Evolutionary conservation across 2,113 vertebrate species (phyloP), one percentile per base, ranked within the genome.

Genomic region (Sciurus niger): DNA sequence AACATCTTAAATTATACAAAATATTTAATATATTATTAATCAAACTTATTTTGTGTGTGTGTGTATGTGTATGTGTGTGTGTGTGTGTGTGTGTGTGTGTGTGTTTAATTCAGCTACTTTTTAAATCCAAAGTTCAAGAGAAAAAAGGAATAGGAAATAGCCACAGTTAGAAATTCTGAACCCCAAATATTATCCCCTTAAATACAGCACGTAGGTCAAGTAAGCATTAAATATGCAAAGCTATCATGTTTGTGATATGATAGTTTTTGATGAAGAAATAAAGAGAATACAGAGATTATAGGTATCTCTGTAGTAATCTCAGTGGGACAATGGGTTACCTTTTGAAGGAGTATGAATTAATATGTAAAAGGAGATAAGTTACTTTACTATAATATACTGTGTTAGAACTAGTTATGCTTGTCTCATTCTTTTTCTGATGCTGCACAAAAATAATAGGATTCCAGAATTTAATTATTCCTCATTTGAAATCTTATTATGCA

Each of bases 401-500:
- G 8, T 83, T 68, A 93, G 92, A 93, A 85, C 53, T 14, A 70
- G 14, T 43, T 82, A 46, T 67, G 20, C 80, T 87, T 94, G 48
- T 84, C 65, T 85, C 40, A 48, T 58, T 88, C 53, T 90, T 40
- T 78, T 95, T 40, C 20, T 85, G 67, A 93, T 89, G 4, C 51
- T 55, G 0, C 17, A 67, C 34, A 60, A 67, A 88, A 74, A 25
- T 72, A 76, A 84, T 18, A 82, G 25, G 34, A 93, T 72, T 68
- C 4, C 9, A 83, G 13, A 1, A 40, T 93, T 95, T 92, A 80
- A 95, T 82, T 89, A 85, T 85, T 96, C 79, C 3, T 87, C 79
- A 92, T 82, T 93, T 74, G 79, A 87, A 0, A 51, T 84, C 90
- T 90, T 92, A 68, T 58, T 55, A 40, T 87, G 51, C 93, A 96